These are phyloP conservation scores for Steatocranus sp. DNA, from an alignment of 2,797 vertebrate genomes.

Conservation along the genomic window DNA sequence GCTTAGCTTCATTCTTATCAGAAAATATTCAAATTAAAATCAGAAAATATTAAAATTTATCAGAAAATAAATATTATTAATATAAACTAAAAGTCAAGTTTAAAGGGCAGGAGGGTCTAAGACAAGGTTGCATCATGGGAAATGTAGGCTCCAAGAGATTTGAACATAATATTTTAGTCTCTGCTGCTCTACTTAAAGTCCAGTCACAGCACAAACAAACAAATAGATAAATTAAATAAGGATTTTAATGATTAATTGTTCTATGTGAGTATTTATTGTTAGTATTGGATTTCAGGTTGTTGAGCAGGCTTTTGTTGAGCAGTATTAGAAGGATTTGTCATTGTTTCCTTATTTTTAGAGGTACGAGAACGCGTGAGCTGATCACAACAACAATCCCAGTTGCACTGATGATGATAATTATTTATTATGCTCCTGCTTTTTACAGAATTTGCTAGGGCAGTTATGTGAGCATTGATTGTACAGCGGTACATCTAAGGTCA, in stretches of 20 bases:
- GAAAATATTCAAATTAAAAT: background rate
- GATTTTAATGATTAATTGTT: background rate
- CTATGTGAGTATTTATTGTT: background rate
- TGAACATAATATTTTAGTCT: background rate
- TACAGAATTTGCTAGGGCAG: rapidly evolving
- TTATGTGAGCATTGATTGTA: background rate
- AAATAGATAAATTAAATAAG: background rate
- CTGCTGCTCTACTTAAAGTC: background rate
- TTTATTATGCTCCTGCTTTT: background rate
- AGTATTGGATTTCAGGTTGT: background rate
- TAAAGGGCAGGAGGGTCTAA: background rate
- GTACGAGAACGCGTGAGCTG: rapidly evolving
- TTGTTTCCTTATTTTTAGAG: background rate
- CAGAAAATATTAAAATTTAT: background rate
- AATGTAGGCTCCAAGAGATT: background rate
- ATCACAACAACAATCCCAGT: background rate
- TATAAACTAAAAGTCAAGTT: background rate
- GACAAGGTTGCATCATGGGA: background rate
- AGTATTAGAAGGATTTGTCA: background rate
- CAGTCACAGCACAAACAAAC: background rate
- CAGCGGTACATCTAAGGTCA: background rate
- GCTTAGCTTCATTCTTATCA: background rate
- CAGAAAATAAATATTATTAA: background rate
- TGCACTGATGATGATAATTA: rapidly evolving
- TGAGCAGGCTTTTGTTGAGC: background rate